phyloP scores from a whole-genome alignment of 2,113 vertebrate genomes.

The Eptatretus burgeri region DNA sequence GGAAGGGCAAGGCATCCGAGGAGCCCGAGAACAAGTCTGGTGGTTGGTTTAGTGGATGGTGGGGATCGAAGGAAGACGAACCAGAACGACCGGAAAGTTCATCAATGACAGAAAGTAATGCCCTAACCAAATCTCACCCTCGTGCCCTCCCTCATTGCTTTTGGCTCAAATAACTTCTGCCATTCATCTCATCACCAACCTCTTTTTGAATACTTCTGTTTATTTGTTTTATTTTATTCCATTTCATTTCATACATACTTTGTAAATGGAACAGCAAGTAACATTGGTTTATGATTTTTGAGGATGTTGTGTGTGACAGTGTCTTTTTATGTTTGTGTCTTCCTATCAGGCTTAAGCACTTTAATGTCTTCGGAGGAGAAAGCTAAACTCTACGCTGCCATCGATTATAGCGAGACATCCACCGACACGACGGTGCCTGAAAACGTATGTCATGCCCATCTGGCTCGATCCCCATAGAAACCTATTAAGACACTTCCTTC shows the following conservation, averaged over 20 bases:
- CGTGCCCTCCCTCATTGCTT: not conserved
- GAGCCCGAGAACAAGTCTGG: slow-evolving; percentile 30
- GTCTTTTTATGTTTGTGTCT: slow-evolving; percentile 4
- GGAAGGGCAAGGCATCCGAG: slow-evolving; percentile 17
- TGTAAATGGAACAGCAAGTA: slow-evolving; percentile 6
- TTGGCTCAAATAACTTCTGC: not conserved
- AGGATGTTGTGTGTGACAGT: not conserved
- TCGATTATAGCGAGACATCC: slow-evolving; percentile 69
- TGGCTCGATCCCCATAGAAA: not conserved
- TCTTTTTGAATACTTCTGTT: not conserved
- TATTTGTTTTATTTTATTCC: slow-evolving; percentile 9
- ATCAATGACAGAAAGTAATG: slow-evolving; percentile 31
- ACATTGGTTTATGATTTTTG: too few relatives aligned
- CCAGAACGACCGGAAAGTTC: slow-evolving; percentile 35
- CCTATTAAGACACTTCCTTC: not conserved
- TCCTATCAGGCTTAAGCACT: slow-evolving; percentile 32
- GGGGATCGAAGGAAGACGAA: slow-evolving; percentile 42
- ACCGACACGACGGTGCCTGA: slow-evolving; percentile 40
- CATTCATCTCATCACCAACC: not conserved
- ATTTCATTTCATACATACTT: slow-evolving; percentile 9
- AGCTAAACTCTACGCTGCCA: slow-evolving; percentile 65
- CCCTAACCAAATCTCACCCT: not conserved
- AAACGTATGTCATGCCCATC: slow-evolving; percentile 25
- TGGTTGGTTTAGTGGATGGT: slow-evolving; percentile 53
- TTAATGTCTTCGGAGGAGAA: slow-evolving; percentile 68